phyloP scores from a whole-genome alignment of 2,888 invertebrate genomes.

The Calephelis perditalis region DNA sequence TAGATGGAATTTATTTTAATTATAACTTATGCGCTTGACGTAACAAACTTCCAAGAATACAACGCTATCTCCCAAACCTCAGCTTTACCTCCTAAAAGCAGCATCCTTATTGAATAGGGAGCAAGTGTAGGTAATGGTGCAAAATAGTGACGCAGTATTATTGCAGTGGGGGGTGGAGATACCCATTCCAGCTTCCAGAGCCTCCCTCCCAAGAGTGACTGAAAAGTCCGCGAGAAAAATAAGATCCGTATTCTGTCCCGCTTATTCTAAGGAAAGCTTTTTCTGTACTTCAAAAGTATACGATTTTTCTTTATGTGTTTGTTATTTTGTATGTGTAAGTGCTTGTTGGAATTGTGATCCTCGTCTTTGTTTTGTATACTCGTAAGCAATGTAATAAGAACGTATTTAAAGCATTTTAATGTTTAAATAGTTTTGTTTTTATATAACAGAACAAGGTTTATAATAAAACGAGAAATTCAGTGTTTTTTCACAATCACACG shows the following conservation, averaged over 20 bases:
- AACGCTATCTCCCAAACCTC: slow-evolving; percentile 19
- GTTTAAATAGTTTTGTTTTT: too few relatives aligned
- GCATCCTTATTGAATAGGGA: slow-evolving; percentile 76
- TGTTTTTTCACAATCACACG: too few relatives aligned
- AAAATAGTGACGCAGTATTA: slow-evolving; percentile 80
- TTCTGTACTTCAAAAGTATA: slow-evolving; percentile 60
- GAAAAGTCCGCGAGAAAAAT: slow-evolving; percentile 79
- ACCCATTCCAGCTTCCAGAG: slow-evolving; percentile 43
- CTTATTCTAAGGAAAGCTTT: slow-evolving; percentile 73
- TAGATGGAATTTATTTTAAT: background rate
- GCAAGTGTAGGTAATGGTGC: slow-evolving; percentile 79
- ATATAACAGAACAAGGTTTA: too few relatives aligned
- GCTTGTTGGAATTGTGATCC: slow-evolving; percentile 33
- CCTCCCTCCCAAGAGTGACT: slow-evolving; percentile 60
- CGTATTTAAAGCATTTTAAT: background rate
- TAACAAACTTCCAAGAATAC: slow-evolving; percentile 12
- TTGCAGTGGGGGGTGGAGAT: slow-evolving; percentile 67
- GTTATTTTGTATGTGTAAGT: slow-evolving; percentile 50
- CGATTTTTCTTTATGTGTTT: slow-evolving; percentile 31
- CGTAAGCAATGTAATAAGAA: background rate
- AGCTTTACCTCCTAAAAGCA: slow-evolving; percentile 50
- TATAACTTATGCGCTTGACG: background rate
- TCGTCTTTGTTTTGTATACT: slow-evolving; percentile 1
- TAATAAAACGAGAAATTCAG: too few relatives aligned
- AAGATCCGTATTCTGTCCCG: slow-evolving; percentile 76